Percentiles rank a stretch among this genome's conserved stretches.
These are phyloP conservation scores for Hipparchia semele DNA, from an alignment of 2,888 invertebrate genomes.

Conservation along the genomic window DNA sequence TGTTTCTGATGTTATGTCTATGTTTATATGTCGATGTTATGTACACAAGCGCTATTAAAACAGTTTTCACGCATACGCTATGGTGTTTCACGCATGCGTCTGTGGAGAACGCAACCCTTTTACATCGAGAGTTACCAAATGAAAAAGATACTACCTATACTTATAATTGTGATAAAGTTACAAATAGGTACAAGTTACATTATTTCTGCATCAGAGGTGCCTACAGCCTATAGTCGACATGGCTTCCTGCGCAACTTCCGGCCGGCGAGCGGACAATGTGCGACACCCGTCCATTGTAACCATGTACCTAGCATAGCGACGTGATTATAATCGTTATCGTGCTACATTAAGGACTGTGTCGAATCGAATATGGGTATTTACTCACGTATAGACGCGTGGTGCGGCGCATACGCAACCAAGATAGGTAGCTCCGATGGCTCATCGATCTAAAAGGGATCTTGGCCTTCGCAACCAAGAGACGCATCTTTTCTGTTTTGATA, in stretches of 20 bases:
- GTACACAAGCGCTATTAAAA: too few relatives aligned
- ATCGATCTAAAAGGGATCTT: neutral
- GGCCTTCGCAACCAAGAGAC: neutral
- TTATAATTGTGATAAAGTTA: conserved; percentile 14
- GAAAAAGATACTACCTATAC: too few relatives aligned
- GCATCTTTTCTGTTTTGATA: neutral
- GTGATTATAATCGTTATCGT: conserved; percentile 22
- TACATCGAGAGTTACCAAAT: too few relatives aligned
- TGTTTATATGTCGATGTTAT: too few relatives aligned
- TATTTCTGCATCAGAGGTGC: conserved; percentile 21
- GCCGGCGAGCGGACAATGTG: conserved; percentile 32
- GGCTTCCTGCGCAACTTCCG: conserved; percentile 37
- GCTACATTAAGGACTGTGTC: conserved; percentile 7
- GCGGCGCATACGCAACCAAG: neutral
- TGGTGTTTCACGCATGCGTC: too few relatives aligned
- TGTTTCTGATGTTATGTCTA: too few relatives aligned
- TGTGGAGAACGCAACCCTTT: too few relatives aligned
- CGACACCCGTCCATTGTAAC: conserved; percentile 32
- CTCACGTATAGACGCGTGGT: neutral
- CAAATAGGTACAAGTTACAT: conserved; percentile 1
- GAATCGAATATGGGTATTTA: neutral
- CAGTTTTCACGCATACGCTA: too few relatives aligned
- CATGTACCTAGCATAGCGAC: conserved; percentile 16
- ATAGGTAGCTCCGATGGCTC: neutral
- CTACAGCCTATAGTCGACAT: conserved; percentile 12